A percentile compares a stretch with the other conserved stretches of the same genome.
phyloP scores from a whole-genome alignment of 2,797 vertebrate genomes.

The Parambassis ranga region DNA sequence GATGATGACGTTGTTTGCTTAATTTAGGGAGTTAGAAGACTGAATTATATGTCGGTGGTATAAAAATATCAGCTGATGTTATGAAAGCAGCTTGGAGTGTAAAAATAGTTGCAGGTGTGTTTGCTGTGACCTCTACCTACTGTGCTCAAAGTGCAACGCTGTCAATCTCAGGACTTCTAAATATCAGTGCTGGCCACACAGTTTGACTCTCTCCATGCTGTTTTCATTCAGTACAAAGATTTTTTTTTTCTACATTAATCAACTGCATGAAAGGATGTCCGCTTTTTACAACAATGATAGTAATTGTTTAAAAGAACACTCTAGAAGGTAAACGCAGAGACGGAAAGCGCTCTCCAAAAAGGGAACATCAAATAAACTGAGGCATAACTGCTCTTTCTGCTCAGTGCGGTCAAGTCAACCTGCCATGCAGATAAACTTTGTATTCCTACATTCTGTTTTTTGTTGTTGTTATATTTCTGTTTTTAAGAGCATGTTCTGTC shows the following conservation, averaged over 20 bases:
- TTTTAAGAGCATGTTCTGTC: no score
- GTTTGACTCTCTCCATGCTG: not conserved
- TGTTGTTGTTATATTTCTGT: no score
- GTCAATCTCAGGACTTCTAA: constrained; percentile 1
- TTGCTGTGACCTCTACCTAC: constrained; percentile 33
- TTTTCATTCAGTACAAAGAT: not conserved
- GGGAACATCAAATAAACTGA: no score
- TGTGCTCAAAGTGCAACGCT: constrained; percentile 23
- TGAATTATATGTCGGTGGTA: not conserved
- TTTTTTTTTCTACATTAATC: not conserved
- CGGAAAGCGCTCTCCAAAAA: no score
- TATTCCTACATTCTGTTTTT: no score
- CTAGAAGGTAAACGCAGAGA: no score
- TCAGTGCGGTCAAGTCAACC: no score
- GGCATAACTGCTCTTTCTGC: no score
- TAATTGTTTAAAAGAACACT: not conserved
- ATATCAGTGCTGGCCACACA: constrained; percentile 15
- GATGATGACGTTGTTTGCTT: no score
- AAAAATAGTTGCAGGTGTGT: constrained; percentile 32
- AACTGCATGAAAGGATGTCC: not conserved
- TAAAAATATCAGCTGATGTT: constrained; percentile 34
- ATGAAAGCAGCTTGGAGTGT: constrained; percentile 32
- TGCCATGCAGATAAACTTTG: no score
- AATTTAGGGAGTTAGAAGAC: no score
- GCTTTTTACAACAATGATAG: not conserved